These are phyloP conservation scores for Lissonota sp. DNA, from an alignment of 2,888 invertebrate genomes.

Conservation along the genomic window DNA sequence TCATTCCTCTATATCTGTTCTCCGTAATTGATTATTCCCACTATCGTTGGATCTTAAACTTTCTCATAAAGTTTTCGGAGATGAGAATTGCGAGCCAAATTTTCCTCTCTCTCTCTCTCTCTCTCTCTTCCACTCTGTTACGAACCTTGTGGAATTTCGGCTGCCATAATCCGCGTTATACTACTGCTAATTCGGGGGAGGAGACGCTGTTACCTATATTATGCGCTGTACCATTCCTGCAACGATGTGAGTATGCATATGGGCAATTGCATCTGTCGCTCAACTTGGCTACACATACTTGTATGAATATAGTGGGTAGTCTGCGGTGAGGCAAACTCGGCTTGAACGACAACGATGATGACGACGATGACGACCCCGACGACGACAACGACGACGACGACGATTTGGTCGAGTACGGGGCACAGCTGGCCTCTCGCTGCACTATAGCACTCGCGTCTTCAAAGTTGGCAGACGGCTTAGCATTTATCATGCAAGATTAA, in stretches of 20 bases:
- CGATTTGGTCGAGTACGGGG: constrained; percentile 68
- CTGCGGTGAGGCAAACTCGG: constrained; percentile 36
- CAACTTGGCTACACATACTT: constrained; percentile 35
- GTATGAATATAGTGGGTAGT: constrained; percentile 4
- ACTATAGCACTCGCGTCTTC: constrained; percentile 73
- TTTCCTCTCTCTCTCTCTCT: constrained; percentile 15
- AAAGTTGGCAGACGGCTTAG: constrained; percentile 78
- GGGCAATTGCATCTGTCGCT: constrained; percentile 63
- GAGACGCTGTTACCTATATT: constrained; percentile 29
- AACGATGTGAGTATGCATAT: constrained; percentile 33
- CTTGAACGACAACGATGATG: constrained; percentile 36
- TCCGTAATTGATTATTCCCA: constrained; percentile 37
- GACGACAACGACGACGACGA: constrained; percentile 47
- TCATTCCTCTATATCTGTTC: neutral
- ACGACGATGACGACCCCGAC: neutral
- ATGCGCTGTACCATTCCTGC: neutral
- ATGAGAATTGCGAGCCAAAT: constrained; percentile 53
- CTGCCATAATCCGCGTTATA: constrained; percentile 59
- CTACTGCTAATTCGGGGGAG: constrained; percentile 34
- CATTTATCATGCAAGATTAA: constrained; percentile 81
- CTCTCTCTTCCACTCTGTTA: constrained; percentile 8
- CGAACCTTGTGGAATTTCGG: constrained; percentile 54
- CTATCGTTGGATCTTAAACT: constrained; percentile 55
- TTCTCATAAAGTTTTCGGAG: constrained; percentile 39
- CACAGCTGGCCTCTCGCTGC: constrained; percentile 68